Base-by-base conservation (phyloP, 92 coral and sea anemone species). In the Metridium senile region DNA sequence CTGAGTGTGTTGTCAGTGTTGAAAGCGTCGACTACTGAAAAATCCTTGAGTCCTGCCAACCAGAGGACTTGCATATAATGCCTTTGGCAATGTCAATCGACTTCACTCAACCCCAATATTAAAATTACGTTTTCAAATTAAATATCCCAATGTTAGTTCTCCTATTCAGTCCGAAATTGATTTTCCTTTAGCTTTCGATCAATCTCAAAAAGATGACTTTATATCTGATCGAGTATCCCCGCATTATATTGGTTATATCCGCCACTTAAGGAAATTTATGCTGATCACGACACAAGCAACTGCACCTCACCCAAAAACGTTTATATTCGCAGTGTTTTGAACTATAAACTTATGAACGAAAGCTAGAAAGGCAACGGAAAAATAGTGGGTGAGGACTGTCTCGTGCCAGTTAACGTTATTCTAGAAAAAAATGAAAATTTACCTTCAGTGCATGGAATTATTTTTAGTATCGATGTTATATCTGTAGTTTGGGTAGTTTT, bases 191-290 rank as follows among this genome's bases (percentile, higher is more conserved):
- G 45, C 39, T 63, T 63, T 20, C 2, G n/a, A 63, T 1, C 69
- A 27, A 63, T 63, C 69, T 63, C 43, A 28, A 29, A 28, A n/a
- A 16, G 1, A 19, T 30, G 6, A 4, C 21, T 39, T n/a, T 13
- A 28, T 63, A 63, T 63, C 69, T 63, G 69, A 63, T 63, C 45
- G 10, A 31, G 9, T 2, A 10, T 29, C n/a, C 69, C 43, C 45
- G 35, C 45, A 63, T 21, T 21, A 63, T 68, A 68, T 68, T 68
- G 72, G 23, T 43, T 68, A 68, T 68, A 29, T 68, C 72, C 72
- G 72, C 72, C 72, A 68, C 72, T 68, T 68, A 68, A 34, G 29
- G 33, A 68, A 68, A 45, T 68, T 17, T 34, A 68, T 34, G 72
- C 57, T 34, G 72, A 68, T 45, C 72, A 68, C 72, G 53, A 35